These are phyloP conservation scores for Apeira syringaria DNA, from an alignment of 2,888 invertebrate species.

Conservation along the genomic window DNA sequence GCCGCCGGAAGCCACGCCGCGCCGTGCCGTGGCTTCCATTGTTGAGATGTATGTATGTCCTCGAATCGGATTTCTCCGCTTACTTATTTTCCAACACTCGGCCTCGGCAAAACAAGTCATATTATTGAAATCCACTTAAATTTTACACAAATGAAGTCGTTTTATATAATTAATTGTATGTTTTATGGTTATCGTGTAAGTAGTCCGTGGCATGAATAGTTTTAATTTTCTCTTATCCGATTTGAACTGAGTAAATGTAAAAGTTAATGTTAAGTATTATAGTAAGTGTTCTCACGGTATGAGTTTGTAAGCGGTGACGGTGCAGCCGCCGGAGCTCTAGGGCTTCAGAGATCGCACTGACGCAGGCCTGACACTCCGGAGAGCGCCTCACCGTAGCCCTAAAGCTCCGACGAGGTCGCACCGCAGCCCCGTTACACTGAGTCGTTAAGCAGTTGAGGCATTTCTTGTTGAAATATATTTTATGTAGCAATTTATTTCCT, in stretches of 20 bases:
- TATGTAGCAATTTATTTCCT: constrained; percentile 79
- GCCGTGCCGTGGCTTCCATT: too few species aligned
- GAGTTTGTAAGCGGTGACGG: constrained; percentile 31
- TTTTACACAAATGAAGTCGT: constrained; percentile 7
- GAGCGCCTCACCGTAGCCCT: background rate
- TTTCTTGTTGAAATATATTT: constrained; percentile 75
- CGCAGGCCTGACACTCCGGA: background rate
- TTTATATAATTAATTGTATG: constrained; percentile 5
- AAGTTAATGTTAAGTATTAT: constrained; percentile 45
- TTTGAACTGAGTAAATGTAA: constrained; percentile 54
- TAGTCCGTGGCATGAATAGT: constrained; percentile 44
- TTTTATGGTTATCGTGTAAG: constrained; percentile 25
- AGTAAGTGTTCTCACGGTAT: constrained; percentile 48
- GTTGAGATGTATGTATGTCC: too few species aligned
- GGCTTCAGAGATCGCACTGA: too few species aligned
- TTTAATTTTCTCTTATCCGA: constrained; percentile 42
- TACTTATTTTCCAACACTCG: too few species aligned
- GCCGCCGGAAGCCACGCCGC: too few species aligned
- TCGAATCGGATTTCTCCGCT: background rate
- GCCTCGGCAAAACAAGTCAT: too few species aligned
- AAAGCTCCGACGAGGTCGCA: constrained; percentile 4
- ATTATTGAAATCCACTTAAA: constrained; percentile 8
- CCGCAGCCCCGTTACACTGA: constrained; percentile 17
- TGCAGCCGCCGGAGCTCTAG: background rate
- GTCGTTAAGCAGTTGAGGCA: constrained; percentile 56